Base-by-base conservation (phyloP, 2,888 invertebrate species). In the Geotrupes spiniger region DNA sequence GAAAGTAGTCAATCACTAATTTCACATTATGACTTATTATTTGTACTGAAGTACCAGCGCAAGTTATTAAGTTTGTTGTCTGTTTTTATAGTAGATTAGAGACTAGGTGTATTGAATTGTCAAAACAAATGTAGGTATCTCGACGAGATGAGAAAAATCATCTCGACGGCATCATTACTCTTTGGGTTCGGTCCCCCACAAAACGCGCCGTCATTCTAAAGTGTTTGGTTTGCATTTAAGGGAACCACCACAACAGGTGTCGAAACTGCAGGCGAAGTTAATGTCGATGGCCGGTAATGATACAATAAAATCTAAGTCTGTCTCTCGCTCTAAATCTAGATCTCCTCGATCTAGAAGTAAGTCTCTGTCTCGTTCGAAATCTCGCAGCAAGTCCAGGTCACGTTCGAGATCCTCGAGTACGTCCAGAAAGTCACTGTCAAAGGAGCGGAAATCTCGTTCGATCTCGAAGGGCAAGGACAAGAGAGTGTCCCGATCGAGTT, bases 181-280 rank as follows among this genome's bases (percentile, higher is more conserved):
- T 21, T 21, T 21, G 3, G 21, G 6, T 21, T 21, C 6, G 21
- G 21, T 21, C 4, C 6, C 4, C 6, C 6, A 4, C 3, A 6
- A 21, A 21, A 21, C 6, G 3, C 3, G 6, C 6, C 6, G 6
- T 21, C 6, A 6, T 21, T 21, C 21, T 21, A 21, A 21, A 4
- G 21, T 21, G 21, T 6, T 17, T 16, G 26, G 25, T 33, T 40
- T 49, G 28, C 40, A 36, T 42, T 49, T 25, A 52, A 76, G 75
- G 46, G 73, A 73, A 63, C 71, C 75, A 4, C 70, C 72, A 4
- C 76, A 74, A n/a, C 73, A 76, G 1, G 77, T 82, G 45, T 80
- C 81, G 3, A 77, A 80, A 58, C 72, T 82, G 3, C 83, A 83
- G 65, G 82, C 80, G 2, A 82, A 82, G 62, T 67, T 82, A 52